These are phyloP conservation scores for Dendrocopos noguchii DNA, from an alignment of 2,113 vertebrate species.

Conservation along the genomic window DNA sequence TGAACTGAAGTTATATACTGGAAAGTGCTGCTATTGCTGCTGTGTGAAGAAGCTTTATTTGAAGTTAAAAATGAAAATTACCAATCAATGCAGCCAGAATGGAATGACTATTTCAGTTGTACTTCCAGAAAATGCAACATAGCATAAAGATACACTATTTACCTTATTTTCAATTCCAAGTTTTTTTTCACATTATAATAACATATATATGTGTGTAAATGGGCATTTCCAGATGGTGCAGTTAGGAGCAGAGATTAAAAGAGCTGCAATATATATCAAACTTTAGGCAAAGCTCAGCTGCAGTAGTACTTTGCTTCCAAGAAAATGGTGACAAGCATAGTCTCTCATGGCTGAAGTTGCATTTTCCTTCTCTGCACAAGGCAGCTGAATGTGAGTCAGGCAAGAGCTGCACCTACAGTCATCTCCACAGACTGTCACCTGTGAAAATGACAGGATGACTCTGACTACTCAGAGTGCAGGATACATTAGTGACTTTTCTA, in stretches of 20 bases:
- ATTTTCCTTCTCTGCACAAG: not conserved
- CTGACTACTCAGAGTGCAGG: not conserved
- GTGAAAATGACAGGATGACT: not conserved
- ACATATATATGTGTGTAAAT: not conserved
- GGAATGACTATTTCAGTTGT: slow-evolving; percentile 66
- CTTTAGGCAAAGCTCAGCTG: not conserved
- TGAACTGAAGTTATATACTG: slow-evolving; percentile 60
- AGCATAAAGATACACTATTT: slow-evolving; percentile 62
- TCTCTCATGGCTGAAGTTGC: not conserved
- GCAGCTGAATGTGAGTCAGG: not conserved
- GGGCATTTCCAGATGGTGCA: not conserved
- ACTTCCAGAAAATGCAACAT: slow-evolving; percentile 50
- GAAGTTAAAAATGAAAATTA: slow-evolving; percentile 80
- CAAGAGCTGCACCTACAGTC: not conserved
- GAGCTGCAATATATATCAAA: not conserved
- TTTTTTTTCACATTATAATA: slow-evolving; percentile 37
- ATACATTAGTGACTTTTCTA: not conserved
- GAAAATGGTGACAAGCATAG: not conserved
- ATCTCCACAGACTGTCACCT: not conserved
- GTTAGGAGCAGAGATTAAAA: not conserved
- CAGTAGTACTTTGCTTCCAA: not conserved
- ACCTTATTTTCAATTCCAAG: slow-evolving; percentile 62
- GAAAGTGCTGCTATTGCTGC: slow-evolving; percentile 52
- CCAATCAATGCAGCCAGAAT: slow-evolving; percentile 71
- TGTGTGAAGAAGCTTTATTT: slow-evolving; percentile 68